Evolutionary conservation across 2,888 invertebrate species (phyloP).

Genomic region (Eilema griseolum): DNA sequence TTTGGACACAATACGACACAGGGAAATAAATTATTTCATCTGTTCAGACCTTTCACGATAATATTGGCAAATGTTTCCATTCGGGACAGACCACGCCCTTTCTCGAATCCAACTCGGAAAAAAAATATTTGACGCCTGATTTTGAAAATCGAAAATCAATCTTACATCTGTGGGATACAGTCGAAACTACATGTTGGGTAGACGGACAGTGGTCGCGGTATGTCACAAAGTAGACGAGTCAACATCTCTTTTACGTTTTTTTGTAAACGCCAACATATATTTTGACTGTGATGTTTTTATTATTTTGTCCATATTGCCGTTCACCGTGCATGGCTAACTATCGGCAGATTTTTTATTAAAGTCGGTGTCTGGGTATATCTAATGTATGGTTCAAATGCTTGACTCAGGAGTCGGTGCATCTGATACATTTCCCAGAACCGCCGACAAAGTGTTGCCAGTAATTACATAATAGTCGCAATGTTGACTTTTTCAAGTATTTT

Average conservation of each 20-base stretch:
- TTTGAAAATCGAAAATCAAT: slow-evolving; percentile 31
- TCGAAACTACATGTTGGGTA: slow-evolving; percentile 31
- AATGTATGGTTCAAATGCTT: slow-evolving; percentile 60
- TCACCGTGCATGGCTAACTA: slow-evolving; percentile 71
- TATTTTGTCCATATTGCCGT: slow-evolving; percentile 82
- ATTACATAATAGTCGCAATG: slow-evolving; percentile 81
- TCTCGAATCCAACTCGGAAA: slow-evolving; percentile 66
- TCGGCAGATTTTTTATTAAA: slow-evolving; percentile 72
- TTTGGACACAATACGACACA: slow-evolving; percentile 85
- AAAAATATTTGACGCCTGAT: slow-evolving; percentile 44
- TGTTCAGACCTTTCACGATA: slow-evolving; percentile 85
- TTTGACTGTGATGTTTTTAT: slow-evolving; percentile 87
- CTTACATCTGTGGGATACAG: slow-evolving; percentile 37
- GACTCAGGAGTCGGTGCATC: slow-evolving; percentile 49
- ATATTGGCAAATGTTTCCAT: slow-evolving; percentile 87
- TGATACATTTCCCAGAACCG: slow-evolving; percentile 70
- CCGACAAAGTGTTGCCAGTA: slow-evolving; percentile 78
- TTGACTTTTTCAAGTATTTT: slow-evolving; percentile 79
- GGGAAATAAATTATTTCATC: slow-evolving; percentile 87
- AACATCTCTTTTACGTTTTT: slow-evolving; percentile 79
- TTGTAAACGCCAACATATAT: slow-evolving; percentile 81
- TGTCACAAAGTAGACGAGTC: slow-evolving; percentile 82
- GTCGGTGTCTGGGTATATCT: slow-evolving; percentile 71
- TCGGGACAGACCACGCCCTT: slow-evolving; percentile 84
- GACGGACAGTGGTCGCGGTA: slow-evolving; percentile 71